Evolutionary conservation across 1,140 invertebrate species (phyloP), one percentile per base, ranked within the genome.

Genomic region (Aphis craccivora): DNA sequence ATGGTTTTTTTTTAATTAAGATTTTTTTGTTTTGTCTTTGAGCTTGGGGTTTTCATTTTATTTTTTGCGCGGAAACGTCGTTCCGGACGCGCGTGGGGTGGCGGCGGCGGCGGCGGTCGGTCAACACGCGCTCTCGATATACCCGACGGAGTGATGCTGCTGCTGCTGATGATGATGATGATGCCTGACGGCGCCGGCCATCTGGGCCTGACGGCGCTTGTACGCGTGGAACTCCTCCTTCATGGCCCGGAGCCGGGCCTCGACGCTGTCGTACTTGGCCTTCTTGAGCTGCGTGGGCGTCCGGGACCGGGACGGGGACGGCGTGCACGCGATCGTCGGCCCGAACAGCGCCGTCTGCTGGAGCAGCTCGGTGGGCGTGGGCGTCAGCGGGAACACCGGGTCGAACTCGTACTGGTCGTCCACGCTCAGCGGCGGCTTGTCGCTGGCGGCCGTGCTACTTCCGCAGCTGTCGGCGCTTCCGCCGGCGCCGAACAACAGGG

Each of bases 391-490:
- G 20, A 96, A 96, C 23, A 96, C 96, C 30, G 97, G 97, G 95
- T 99, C 98, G 96, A 99, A 99, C 95, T 99, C 98, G 95, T 99
- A 99, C 95, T 99, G 98, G 87, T 98, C 98, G 95, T 99, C 98
- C 81, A 98, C 98, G 94, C 98, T 98, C 97, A 92, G 97, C 97
- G 95, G 94, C 45, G 81, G 81, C 37, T 83, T 83, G 81, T 94
- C 91, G 91, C 94, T 25, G 93, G 94, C 81, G 35, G 60, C 60
- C 60, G 60, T 67, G 60, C 60, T 67, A 22, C 60, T 30, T 0
- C 60, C 60, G 14, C 60, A 67, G 60, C 94, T 93, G 94, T 94
- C 22, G 93, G 94, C 81, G 43, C 83, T 91, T 96, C 96, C 43
- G 95, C 23, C 96, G 96, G 84, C 30, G 96, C 96, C 25, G 96